phyloP scores from a whole-genome alignment of 2,797 vertebrate species.

The Tenualosa ilisha region DNA sequence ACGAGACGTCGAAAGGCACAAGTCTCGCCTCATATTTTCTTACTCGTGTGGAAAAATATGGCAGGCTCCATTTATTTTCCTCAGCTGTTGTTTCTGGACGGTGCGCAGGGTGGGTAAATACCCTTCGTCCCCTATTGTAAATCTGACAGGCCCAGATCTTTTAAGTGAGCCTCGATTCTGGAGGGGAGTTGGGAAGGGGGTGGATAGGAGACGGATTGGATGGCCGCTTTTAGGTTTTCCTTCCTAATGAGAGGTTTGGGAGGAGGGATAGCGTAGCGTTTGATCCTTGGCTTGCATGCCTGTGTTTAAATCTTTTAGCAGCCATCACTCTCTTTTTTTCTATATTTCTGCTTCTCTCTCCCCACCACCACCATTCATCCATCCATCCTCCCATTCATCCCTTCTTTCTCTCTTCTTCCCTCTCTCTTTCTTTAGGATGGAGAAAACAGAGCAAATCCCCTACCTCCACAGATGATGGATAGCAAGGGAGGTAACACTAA shows the following conservation, averaged over 20 bases:
- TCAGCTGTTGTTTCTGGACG: slow-evolving; percentile 82
- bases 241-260: slow-evolving; percentile 80
- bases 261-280: slow-evolving; percentile 76
- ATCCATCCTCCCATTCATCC: neutral
- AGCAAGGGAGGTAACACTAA: slow-evolving; percentile 28
- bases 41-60: slow-evolving; percentile 81
- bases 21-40: slow-evolving; percentile 79
- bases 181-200: slow-evolving; percentile 71
- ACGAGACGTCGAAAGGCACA: slow-evolving; percentile 77
- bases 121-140: slow-evolving; percentile 79
- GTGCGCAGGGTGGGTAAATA: slow-evolving; percentile 74
- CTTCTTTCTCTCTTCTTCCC: neutral
- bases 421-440: slow-evolving; percentile 57
- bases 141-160: slow-evolving; percentile 80
- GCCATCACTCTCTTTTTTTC: slow-evolving; percentile 72
- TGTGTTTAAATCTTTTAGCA: slow-evolving; percentile 79
- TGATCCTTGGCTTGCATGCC: slow-evolving; percentile 79
- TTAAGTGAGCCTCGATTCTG: slow-evolving; percentile 77
- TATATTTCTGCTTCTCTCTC: slow-evolving; percentile 33
- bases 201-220: slow-evolving; percentile 72
- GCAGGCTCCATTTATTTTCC: slow-evolving; percentile 82
- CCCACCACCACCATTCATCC: neutral
- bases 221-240: slow-evolving; percentile 75
- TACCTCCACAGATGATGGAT: slow-evolving; percentile 67
- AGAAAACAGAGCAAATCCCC: slow-evolving; percentile 62